Conservation (phyloP, 2,113 vertebrate genomes). For the Australoheros scitulus region DNA sequence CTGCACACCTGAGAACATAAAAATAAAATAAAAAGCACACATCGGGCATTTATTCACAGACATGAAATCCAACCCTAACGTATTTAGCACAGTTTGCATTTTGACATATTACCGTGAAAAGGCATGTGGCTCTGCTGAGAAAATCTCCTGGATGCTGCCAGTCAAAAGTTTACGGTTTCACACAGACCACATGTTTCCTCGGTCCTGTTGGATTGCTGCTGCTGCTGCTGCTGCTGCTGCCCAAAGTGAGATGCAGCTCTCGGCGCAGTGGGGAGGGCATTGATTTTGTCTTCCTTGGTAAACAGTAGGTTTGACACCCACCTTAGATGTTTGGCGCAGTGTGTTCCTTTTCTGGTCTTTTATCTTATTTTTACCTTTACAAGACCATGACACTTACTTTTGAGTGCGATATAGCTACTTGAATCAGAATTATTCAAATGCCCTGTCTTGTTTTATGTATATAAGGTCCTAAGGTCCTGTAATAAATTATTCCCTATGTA, state of each 20-base stretch:
- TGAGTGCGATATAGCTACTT: not conserved
- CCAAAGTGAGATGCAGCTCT: constrained; percentile 28
- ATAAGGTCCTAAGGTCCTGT: not conserved
- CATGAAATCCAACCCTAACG: not conserved
- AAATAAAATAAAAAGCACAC: too few species aligned
- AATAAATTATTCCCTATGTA: constrained; percentile 69
- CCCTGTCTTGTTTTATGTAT: not conserved
- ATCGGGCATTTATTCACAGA: not conserved
- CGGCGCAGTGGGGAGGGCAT: constrained; percentile 56
- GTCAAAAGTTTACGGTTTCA: constrained; percentile 16
- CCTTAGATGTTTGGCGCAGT: constrained; percentile 57
- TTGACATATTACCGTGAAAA: not conserved
- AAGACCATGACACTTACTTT: not conserved
- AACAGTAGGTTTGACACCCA: constrained; percentile 62
- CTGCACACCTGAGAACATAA: not conserved
- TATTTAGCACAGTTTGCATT: not conserved
- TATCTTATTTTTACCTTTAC: not conserved
- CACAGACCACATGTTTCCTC: not conserved
- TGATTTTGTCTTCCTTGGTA: constrained; percentile 55
- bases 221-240: not conserved
- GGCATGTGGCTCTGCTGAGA: not conserved
- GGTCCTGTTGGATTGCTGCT: not conserved
- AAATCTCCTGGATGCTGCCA: not conserved
- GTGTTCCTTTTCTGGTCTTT: constrained; percentile 26
- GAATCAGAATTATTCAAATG: constrained; percentile 10